Evolutionary conservation across 1,140 invertebrate species (phyloP), one percentile per base, ranked within the genome.

Genomic region (Amyelois transitella): DNA sequence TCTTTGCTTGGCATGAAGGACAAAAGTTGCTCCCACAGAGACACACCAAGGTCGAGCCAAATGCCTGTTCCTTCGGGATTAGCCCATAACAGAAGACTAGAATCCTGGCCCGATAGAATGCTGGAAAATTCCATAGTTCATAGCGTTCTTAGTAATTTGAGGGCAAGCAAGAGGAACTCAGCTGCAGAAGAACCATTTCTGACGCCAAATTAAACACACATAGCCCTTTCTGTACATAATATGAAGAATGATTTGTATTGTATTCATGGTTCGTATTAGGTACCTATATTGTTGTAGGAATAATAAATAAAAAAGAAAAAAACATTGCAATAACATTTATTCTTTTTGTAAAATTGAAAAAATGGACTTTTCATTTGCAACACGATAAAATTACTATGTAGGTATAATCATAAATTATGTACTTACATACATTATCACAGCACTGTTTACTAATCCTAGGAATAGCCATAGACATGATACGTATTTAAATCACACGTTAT

Each of bases 51-150:
- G 43, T 50, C 68, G 2, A 88, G 81, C 50, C 57, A 64, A 5
- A 57, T 85, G 55, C 76, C 74, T 2, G 66, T 64, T 71, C 14
- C 32, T 12, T 43, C 66, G 18, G 61, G 72, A 60, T 50, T 55
- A 25, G 44, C 17, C 47, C 49, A 60, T 20, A 76, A 77, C 7
- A 67, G 75, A 56, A 68, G 74, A 0, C 69, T 74, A 0, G 85
- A 88, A 51, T 82, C 78, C 0, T 85, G 77, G 80, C 75, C 82
- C 0, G 81, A 88, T 28, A 75, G 60, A 53, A 76, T 85, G 47
- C 84, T 72, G 22, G 77, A 86, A 43, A 75, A 84, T 19, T 75
- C 78, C 0, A 62, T 88, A 12, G 72, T 85, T 6, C 63, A 67
- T 5, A 85, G 78, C 21, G 81, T 88, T 8, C 55, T 85, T 5